These are phyloP conservation scores for Paratrypauchen microcephalus DNA, from an alignment of 2,797 vertebrate species.

Conservation along the genomic window DNA sequence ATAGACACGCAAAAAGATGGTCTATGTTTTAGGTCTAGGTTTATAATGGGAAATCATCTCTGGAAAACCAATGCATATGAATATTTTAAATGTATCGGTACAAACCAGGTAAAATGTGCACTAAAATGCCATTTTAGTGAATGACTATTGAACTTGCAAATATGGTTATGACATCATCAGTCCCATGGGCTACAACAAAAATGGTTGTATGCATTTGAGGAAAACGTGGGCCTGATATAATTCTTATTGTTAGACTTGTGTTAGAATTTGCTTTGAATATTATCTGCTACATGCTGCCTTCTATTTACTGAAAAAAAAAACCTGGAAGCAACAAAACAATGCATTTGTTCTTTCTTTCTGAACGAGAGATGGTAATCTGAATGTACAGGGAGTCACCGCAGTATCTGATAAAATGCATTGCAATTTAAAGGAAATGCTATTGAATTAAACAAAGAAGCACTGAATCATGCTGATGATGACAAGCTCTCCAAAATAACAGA, in stretches of 20 bases:
- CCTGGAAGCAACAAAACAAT: neutral
- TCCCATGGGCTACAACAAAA: neutral
- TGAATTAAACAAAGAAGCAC: neutral
- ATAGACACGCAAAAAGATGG: neutral
- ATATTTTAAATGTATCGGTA: too few relatives aligned
- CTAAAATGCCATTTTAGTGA: too few relatives aligned
- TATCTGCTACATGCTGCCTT: neutral
- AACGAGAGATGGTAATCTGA: neutral
- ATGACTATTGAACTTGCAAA: neutral
- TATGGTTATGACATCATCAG: neutral
- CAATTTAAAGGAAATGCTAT: neutral
- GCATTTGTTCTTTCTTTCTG: neutral
- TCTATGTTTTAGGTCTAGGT: neutral
- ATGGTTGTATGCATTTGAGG: neutral
- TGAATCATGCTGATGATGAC: too few relatives aligned
- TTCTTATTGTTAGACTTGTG: neutral
- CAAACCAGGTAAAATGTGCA: too few relatives aligned
- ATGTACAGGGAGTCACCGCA: neutral
- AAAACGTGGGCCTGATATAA: neutral
- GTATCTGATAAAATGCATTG: neutral
- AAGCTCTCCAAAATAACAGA: too few relatives aligned
- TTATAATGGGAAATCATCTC: too few relatives aligned
- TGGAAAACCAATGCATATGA: too few relatives aligned
- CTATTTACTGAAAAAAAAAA: neutral
- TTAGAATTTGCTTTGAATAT: neutral